These are phyloP conservation scores for Epicauta chinensis DNA, from an alignment of 1,140 invertebrate genomes.

Conservation along the genomic window DNA sequence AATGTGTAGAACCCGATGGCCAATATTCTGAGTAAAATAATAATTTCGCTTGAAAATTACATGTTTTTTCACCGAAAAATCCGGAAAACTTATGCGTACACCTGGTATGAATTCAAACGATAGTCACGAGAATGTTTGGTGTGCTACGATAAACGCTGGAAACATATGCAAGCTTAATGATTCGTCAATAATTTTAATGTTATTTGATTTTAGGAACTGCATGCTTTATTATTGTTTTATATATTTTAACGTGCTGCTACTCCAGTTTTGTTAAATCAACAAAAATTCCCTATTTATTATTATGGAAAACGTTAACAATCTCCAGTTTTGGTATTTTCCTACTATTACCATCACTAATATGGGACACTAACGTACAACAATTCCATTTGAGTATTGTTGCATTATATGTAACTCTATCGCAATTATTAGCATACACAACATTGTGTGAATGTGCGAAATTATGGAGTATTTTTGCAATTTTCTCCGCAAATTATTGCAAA, in stretches of 20 bases:
- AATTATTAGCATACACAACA: constrained; percentile 38
- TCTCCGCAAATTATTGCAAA: constrained; percentile 21
- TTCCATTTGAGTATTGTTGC: constrained; percentile 34
- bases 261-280: neutral
- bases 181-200: too few species aligned
- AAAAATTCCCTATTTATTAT: constrained; percentile 16
- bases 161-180: too few species aligned
- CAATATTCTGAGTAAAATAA: too few species aligned
- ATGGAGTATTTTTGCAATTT: constrained; percentile 36
- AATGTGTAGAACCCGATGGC: too few species aligned
- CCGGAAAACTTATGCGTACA: too few species aligned
- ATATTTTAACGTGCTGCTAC: constrained; percentile 26
- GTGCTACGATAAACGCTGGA: too few species aligned
- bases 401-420: constrained; percentile 38
- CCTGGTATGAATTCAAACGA: too few species aligned
- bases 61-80: too few species aligned
- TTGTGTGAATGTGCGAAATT: constrained; percentile 31
- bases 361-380: constrained; percentile 43
- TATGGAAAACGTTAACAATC: constrained; percentile 43
- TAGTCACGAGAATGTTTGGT: too few species aligned
- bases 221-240: constrained; percentile 26
- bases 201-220: constrained; percentile 28
- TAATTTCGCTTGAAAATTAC: too few species aligned
- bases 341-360: constrained; percentile 47
- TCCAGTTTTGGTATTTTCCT: constrained; percentile 47